phyloP scores from a whole-genome alignment of 2,888 invertebrate genomes.

The Chymomyza amoena region DNA sequence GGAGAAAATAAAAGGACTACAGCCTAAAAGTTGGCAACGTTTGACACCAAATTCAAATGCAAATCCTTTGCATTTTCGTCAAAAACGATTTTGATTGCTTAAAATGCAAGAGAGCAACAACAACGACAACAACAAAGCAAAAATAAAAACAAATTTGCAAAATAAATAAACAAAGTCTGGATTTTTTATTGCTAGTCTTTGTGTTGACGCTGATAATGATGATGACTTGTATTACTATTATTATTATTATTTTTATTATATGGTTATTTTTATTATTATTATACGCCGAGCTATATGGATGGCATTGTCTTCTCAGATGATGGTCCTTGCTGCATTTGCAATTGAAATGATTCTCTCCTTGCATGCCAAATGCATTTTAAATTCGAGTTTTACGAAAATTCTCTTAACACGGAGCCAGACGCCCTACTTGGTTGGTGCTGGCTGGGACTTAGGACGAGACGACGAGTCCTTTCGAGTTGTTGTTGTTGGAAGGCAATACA shows the following conservation, averaged over 20 bases:
- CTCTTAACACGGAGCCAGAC: neutral
- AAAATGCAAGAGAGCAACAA: constrained; percentile 42
- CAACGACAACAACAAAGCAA: neutral
- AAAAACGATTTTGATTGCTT: constrained; percentile 64
- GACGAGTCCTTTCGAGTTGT: too few relatives aligned
- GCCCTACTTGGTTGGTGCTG: too few relatives aligned
- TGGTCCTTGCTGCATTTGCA: neutral
- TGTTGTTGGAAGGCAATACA: too few relatives aligned
- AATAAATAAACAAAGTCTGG: neutral
- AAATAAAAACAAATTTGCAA: neutral
- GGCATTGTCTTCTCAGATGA: neutral
- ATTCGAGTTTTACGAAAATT: constrained; percentile 1
- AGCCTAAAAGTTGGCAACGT: neutral
- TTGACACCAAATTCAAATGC: constrained; percentile 25
- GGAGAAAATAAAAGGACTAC: neutral
- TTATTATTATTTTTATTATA: neutral
- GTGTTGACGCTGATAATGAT: neutral
- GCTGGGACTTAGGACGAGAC: neutral
- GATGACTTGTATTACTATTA: neutral
- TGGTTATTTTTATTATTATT: neutral
- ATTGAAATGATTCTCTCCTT: constrained; percentile 2
- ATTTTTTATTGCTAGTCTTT: neutral
- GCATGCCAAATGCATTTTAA: constrained; percentile 8
- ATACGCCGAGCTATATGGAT: neutral
- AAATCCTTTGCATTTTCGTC: constrained; percentile 60